Percentiles rank a stretch among this genome's conserved stretches.
These are phyloP conservation scores for Palythoa heliodiscus DNA, from an alignment of 92 coral and sea anemone species.

Conservation along the genomic window DNA sequence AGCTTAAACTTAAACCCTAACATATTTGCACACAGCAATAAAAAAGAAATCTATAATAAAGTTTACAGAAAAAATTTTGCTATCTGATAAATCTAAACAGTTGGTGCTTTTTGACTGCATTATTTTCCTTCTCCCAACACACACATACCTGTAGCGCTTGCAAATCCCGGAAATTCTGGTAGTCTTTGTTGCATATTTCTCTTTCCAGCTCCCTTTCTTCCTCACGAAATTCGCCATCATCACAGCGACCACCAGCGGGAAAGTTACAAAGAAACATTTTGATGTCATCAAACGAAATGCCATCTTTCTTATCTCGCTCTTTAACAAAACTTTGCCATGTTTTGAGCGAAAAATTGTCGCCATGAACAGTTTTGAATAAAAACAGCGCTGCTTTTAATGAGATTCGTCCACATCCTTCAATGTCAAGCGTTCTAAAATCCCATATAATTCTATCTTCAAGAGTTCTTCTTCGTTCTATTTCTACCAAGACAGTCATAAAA, in stretches of 20 bases:
- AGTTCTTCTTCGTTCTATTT: conserved; percentile 82
- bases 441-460: conserved; percentile 90
- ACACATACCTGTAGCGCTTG: conserved; percentile 83
- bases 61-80: too few relatives aligned
- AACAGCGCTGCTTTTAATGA: conserved; percentile 86
- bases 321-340: conserved; percentile 84
- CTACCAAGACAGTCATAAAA: conserved; percentile 75
- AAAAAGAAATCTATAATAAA: too few relatives aligned
- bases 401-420: conserved; percentile 82
- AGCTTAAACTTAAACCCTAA: too few relatives aligned
- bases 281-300: conserved; percentile 91
- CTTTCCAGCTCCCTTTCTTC: conserved; percentile 69
- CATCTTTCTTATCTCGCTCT: conserved; percentile 66
- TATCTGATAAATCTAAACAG: too few relatives aligned
- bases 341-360: conserved; percentile 80
- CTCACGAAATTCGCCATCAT: conserved; percentile 68
- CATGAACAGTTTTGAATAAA: conserved; percentile 91
- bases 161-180: conserved; percentile 77
- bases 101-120: too few relatives aligned
- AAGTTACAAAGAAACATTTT: conserved; percentile 89
- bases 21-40: too few relatives aligned
- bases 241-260: conserved; percentile 86
- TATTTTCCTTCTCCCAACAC: too few relatives aligned
- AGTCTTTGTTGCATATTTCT: conserved; percentile 58
- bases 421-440: conserved; percentile 93